phyloP scores from a whole-genome alignment of 2,888 invertebrate species.

The Oasisia sp. region DNA sequence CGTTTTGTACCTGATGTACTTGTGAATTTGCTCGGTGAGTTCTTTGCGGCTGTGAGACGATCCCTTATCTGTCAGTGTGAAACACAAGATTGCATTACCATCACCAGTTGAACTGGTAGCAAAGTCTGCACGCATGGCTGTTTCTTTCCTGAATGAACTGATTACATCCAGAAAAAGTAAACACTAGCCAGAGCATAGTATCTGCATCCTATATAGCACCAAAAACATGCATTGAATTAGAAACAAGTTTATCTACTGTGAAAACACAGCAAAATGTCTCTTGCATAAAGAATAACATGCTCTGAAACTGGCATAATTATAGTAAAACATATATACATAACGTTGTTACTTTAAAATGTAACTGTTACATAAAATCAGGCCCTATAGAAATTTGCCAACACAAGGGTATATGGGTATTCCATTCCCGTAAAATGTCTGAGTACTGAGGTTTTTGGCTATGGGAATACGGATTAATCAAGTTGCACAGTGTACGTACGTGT shows the following conservation, averaged over 20 bases:
- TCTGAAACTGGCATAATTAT: background rate
- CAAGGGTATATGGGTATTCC: no score
- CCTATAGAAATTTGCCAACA: no score
- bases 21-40: background rate
- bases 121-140: background rate
- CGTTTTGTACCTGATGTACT: slow-evolving; percentile 8
- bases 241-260: background rate
- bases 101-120: background rate
- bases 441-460: no score
- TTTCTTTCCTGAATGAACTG: background rate
- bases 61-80: background rate
- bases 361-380: no score
- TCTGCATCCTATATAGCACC: background rate
- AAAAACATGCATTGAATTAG: background rate
- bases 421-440: no score
- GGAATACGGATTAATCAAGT: no score
- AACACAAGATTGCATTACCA: background rate
- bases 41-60: background rate
- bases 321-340: background rate
- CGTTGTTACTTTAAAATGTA: no score
- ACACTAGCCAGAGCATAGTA: background rate
- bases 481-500: background rate
- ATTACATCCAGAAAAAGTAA: background rate
- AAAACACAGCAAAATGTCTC: background rate
- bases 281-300: background rate